Conservation (phyloP, 1,140 invertebrate species). For the Xylocopa sonorina region DNA sequence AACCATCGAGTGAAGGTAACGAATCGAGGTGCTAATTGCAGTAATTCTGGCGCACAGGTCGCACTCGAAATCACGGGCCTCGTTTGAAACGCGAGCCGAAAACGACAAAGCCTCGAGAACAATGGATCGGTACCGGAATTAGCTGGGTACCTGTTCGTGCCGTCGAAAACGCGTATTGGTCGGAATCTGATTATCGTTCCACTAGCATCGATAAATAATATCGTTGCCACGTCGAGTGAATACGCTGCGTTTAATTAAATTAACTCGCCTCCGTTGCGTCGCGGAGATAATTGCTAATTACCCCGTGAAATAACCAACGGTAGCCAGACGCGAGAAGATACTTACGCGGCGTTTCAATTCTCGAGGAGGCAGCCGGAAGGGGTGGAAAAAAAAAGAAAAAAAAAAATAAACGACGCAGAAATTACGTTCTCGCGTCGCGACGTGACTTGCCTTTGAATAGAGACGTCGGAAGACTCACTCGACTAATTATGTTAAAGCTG, state of each 20-base stretch:
- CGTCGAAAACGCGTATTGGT: too few species aligned
- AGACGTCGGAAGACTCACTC: background rate
- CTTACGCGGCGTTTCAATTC: background rate
- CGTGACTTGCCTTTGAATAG: background rate
- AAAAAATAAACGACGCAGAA: background rate
- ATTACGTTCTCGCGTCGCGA: background rate
- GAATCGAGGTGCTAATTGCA: background rate
- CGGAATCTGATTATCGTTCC: background rate
- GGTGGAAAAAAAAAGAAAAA: background rate
- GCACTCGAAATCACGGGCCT: background rate
- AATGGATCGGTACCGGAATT: background rate
- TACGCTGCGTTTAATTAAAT: constrained; percentile 17
- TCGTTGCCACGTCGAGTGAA: background rate
- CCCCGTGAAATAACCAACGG: too few species aligned
- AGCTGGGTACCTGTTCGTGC: background rate
- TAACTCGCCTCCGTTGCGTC: background rate
- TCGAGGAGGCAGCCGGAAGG: background rate
- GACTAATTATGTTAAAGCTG: constrained; percentile 3
- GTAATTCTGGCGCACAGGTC: background rate
- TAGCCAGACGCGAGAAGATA: background rate
- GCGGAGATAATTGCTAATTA: constrained; percentile 15
- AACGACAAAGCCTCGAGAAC: background rate
- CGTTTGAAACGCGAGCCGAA: too few species aligned
- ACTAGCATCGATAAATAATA: background rate
- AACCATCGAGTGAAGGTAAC: background rate